phyloP scores from a whole-genome alignment of 2,888 invertebrate genomes.

The Lydus trimaculatus region DNA sequence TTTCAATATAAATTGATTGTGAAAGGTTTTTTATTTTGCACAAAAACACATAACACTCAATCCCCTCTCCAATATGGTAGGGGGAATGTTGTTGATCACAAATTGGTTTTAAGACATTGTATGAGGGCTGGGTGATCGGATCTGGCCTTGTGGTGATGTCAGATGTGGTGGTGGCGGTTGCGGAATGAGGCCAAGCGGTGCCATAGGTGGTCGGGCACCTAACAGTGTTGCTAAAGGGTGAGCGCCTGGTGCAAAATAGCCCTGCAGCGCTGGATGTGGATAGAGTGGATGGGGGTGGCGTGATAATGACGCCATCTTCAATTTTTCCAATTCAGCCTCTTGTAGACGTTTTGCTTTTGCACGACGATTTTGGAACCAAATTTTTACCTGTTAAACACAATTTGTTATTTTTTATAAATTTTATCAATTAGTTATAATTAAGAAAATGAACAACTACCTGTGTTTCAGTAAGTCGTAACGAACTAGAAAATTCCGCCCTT shows the following conservation, averaged over 20 bases:
- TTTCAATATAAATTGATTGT: background rate
- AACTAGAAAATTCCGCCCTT: slow-evolving; percentile 95
- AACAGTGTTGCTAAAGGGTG: slow-evolving; percentile 65
- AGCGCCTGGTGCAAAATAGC: slow-evolving; percentile 68
- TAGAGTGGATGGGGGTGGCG: slow-evolving; percentile 69
- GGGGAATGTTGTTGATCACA: background rate
- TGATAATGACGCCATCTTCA: slow-evolving; percentile 80
- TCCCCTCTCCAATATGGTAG: background rate
- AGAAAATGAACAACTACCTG: slow-evolving; percentile 69
- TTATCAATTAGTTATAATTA: background rate
- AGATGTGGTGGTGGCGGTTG: slow-evolving; percentile 62
- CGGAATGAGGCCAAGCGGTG: slow-evolving; percentile 60
- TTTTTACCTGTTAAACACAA: slow-evolving; percentile 74
- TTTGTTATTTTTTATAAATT: background rate
- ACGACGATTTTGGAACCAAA: slow-evolving; percentile 94
- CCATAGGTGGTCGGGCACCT: slow-evolving; percentile 61
- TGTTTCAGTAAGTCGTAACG: slow-evolving; percentile 89
- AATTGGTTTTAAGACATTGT: slow-evolving; percentile 50
- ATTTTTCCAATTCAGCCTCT: slow-evolving; percentile 96
- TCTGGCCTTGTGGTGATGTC: slow-evolving; percentile 56
- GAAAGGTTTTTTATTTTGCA: background rate
- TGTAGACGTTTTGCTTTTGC: slow-evolving; percentile 97
- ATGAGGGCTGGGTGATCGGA: slow-evolving; percentile 58
- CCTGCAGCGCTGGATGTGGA: slow-evolving; percentile 68
- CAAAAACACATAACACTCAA: background rate